Base-by-base conservation (phyloP, 2,113 vertebrate species). In the Alligator sinensis region DNA sequence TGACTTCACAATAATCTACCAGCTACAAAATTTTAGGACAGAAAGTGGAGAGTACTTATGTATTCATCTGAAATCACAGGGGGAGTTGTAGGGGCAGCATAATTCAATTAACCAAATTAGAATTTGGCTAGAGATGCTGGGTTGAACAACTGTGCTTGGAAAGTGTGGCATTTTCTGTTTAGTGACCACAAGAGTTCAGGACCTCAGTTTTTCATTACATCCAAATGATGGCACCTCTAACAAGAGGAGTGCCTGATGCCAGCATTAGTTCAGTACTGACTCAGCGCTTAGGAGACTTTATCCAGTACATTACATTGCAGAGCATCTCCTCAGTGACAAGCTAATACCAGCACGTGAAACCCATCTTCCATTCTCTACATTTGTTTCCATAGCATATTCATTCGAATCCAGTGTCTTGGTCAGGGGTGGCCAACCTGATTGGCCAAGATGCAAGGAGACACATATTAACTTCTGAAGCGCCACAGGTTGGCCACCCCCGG, bases 101-200 rank as follows among this genome's bases (percentile, higher is more conserved):
- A 66, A 77, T 82, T 61, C 78, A 82, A 81, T 9, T 92, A 93
- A 91, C 17, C 16, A 91, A 92, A 92, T 30, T 82, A 64, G 80
- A 89, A 47, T n/a, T 81, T 80, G 4, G 0, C 58, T 77, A 89
- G 75, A 92, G 76, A 6, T 15, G 14, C 25, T 12, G n/a, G 77
- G 64, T 10, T 94, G 92, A 80, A 88, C 59, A 84, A 54, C 90
- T 57, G 87, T 72, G 93, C 80, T 93, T 84, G 87, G 84, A 86
- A 95, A 93, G 93, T n/a, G 91, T 89, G 84, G 82, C 82, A 91
- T 61, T 78, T 59, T 89, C 61, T 89, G 82, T 91, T 91, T 80
- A 92, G 89, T 95, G 95, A 94, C 95, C 95, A 95, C 95, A 94
- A 96, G 92, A 96, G 95, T 95, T 96, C 95, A 95, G 95, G 93